phyloP scores from a whole-genome alignment of 2,797 vertebrate genomes.

The Typhlichthys subterraneus region DNA sequence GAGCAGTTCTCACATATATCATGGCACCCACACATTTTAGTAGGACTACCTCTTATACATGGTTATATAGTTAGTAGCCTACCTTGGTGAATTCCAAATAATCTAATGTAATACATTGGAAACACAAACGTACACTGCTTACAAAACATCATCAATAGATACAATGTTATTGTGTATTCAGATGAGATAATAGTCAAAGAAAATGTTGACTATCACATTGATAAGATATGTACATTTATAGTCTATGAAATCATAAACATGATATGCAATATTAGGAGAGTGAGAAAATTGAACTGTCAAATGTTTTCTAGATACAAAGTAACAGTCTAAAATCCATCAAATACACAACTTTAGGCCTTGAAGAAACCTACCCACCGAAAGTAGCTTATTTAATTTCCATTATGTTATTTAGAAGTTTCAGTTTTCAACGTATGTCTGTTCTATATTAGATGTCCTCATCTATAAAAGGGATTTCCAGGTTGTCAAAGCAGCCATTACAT shows the following conservation, averaged over 20 bases:
- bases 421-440: background rate
- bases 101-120: slow-evolving; percentile 9
- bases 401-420: slow-evolving; percentile 14
- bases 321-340: slow-evolving; percentile 32
- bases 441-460: slow-evolving; percentile 71
- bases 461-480: slow-evolving; percentile 82
- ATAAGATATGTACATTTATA: slow-evolving; percentile 39
- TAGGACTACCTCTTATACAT: background rate
- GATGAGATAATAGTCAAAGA: slow-evolving; percentile 15
- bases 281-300: slow-evolving; percentile 10
- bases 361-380: slow-evolving; percentile 40
- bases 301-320: slow-evolving; percentile 23
- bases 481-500: slow-evolving; percentile 74
- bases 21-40: slow-evolving; percentile 11
- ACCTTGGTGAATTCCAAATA: slow-evolving; percentile 3
- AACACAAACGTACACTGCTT: slow-evolving; percentile 13
- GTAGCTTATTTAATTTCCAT: slow-evolving; percentile 46
- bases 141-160: background rate
- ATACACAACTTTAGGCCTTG: slow-evolving; percentile 27
- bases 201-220: slow-evolving; percentile 7
- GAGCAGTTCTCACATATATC: slow-evolving; percentile 11
- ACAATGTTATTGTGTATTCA: slow-evolving; percentile 13
- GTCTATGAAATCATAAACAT: slow-evolving; percentile 27
- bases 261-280: slow-evolving; percentile 12
- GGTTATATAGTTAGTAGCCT: background rate